Evolutionary conservation across 2,888 invertebrate species (phyloP).

Genomic region (Tetramorium bicarinatum): DNA sequence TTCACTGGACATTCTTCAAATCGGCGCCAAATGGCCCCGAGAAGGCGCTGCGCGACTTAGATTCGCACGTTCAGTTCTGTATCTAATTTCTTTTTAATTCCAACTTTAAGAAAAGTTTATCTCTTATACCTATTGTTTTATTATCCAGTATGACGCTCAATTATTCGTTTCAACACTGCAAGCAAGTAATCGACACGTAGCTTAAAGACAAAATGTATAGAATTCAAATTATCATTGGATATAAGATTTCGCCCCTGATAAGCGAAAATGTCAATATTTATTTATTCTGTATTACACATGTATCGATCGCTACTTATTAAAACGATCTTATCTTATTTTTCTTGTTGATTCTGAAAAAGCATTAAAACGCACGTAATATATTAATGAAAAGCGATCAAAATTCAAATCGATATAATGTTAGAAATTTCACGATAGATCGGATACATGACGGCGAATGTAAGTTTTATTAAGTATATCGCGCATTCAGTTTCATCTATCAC

Average conservation of each 20-base stretch:
- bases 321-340: background rate
- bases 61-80: background rate
- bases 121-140: background rate
- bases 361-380: background rate
- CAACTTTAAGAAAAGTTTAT: background rate
- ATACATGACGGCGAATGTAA: background rate
- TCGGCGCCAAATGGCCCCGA: slow-evolving; percentile 43
- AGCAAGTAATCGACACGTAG: background rate
- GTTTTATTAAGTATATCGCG: background rate
- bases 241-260: background rate
- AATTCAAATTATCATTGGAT: background rate
- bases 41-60: slow-evolving; percentile 21
- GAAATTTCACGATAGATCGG: slow-evolving; percentile 4
- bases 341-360: background rate
- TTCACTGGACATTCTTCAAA: slow-evolving; percentile 79
- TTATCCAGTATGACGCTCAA: background rate
- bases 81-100: background rate
- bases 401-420: background rate
- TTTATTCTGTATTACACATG: background rate
- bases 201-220: background rate
- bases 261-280: background rate
- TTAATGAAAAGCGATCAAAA: background rate
- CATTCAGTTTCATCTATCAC: slow-evolving; percentile 43
- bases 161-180: background rate
- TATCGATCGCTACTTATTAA: background rate